phyloP scores from a whole-genome alignment of 2,113 vertebrate genomes.

The Thinocorus orbignyianus region DNA sequence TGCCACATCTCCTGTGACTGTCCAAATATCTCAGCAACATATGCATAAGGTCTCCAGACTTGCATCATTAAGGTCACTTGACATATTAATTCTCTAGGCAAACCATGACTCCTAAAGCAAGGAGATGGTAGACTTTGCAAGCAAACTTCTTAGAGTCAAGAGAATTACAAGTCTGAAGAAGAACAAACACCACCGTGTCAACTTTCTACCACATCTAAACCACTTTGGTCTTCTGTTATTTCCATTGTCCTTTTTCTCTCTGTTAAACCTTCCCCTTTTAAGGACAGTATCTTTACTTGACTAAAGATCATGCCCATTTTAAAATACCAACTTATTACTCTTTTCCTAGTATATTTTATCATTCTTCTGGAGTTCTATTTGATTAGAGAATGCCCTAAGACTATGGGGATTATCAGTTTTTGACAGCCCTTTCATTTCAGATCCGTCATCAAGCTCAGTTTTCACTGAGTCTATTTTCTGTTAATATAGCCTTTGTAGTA shows the following conservation, averaged over 20 bases:
- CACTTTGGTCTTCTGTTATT: not conserved
- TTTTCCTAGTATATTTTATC: not conserved
- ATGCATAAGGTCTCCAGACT: not conserved
- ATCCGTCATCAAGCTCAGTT: not conserved
- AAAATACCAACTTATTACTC: not conserved
- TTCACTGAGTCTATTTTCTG: not conserved
- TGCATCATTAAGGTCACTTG: not conserved
- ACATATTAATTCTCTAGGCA: not conserved
- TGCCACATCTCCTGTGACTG: not conserved
- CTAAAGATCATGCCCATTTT: not conserved
- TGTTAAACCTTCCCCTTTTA: not conserved
- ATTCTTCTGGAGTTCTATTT: not conserved
- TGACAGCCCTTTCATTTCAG: not conserved
- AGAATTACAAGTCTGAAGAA: not conserved
- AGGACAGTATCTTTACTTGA: not conserved
- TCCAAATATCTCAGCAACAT: not conserved
- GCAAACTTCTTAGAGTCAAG: not conserved
- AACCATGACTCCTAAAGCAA: not conserved
- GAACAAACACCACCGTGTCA: not conserved
- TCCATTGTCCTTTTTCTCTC: not conserved
- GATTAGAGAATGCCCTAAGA: not conserved
- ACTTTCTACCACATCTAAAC: not conserved
- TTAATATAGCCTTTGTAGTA: not conserved
- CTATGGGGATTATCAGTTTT: not conserved
- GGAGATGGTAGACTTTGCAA: not conserved